These are phyloP conservation scores for Romanogobio albipinnatus DNA, from an alignment of 2,113 vertebrate genomes.

Conservation along the genomic window DNA sequence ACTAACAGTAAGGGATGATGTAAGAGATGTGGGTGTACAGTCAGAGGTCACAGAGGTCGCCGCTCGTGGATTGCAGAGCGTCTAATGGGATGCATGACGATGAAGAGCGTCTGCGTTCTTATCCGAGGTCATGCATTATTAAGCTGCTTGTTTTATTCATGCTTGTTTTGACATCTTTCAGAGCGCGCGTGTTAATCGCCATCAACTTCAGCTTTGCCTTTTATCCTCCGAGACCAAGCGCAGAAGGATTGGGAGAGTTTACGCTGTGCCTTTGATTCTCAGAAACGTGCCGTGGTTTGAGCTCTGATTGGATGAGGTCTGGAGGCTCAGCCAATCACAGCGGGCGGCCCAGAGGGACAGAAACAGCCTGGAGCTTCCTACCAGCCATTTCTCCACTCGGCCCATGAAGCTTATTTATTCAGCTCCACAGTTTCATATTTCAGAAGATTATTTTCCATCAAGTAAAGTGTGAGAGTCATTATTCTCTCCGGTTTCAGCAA, in stretches of 20 bases:
- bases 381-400: slow-evolving; percentile 49
- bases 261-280: neutral
- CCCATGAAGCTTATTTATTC: slow-evolving; percentile 56
- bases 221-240: neutral
- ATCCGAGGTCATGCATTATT: neutral
- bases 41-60: neutral
- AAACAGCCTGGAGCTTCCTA: slow-evolving; percentile 58
- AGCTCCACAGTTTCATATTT: slow-evolving; percentile 34
- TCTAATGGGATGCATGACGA: slow-evolving; percentile 9
- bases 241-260: too few relatives aligned
- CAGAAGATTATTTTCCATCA: slow-evolving; percentile 33
- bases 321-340: slow-evolving; percentile 48
- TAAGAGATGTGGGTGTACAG: too few relatives aligned
- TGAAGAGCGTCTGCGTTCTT: slow-evolving; percentile 17
- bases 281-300: neutral
- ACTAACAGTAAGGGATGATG: too few relatives aligned
- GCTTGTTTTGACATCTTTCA: slow-evolving; percentile 32
- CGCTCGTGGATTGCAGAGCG: too few relatives aligned
- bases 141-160: slow-evolving; percentile 26
- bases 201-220: neutral
- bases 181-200: neutral
- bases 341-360: slow-evolving; percentile 52
- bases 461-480: slow-evolving; percentile 26
- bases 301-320: slow-evolving; percentile 49
- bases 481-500: neutral